Evolutionary conservation across 2,888 invertebrate species (phyloP), one percentile per base, ranked within the genome.

Genomic region (Drosophila neotestacea): DNA sequence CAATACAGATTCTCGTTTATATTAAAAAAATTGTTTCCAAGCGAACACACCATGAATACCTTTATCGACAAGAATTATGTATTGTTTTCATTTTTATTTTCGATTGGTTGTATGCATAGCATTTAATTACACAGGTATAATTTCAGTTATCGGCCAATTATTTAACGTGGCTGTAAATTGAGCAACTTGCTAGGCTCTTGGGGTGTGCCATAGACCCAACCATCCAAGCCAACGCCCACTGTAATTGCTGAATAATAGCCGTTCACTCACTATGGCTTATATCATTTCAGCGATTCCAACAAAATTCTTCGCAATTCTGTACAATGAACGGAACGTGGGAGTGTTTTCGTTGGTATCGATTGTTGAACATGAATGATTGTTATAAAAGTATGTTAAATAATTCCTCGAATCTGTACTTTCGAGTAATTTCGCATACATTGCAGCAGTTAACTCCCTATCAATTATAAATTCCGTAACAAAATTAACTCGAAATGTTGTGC

Each of bases 71-170:
- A 28, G 5, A 27, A 13, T 28, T 44, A 7, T 16, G n/a, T n/a
- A 4, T n/a, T 4, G 11, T 13, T 36, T 27, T 9, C 27, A 6
- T 36, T 41, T 58, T 30, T 6, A 9, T 42, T 28, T 28, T 28
- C 30, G 7, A 30, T 30, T 44, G 7, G 22, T 7, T 68, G 41
- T 56, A 7, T 47, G 10, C 41, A 36, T 34, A 22, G 0, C 41
- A 58, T 47, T 75, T 77, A 55, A 77, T 59, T 62, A 51, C 67
- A 27, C 22, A 42, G 34, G 42, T 34, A 58, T 67, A 60, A 70
- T 77, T 77, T 64, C 84, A 71, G 62, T 74, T 73, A 67, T 78
- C 63, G 64, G 55, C 48, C 67, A 70, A 69, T 83, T 81, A 85
- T 83, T 83, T 63, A 51, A 63, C 46, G 44, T 52, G 58, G 30